phyloP scores from a whole-genome alignment of 1,140 invertebrate genomes.

The Oppia nitens region DNA sequence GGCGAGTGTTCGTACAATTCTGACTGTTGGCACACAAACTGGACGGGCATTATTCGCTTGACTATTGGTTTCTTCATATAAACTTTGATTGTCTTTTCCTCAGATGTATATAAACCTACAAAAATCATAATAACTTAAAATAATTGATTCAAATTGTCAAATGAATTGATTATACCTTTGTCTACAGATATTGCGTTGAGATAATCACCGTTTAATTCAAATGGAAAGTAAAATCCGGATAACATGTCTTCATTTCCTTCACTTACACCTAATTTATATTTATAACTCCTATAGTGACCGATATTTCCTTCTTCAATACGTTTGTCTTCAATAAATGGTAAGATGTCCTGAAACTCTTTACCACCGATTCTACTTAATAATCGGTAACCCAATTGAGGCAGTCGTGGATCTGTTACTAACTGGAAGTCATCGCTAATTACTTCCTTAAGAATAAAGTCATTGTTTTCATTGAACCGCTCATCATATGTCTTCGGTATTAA shows the following conservation, averaged over 20 bases:
- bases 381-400: constrained; percentile 9
- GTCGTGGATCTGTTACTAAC: constrained; percentile 3
- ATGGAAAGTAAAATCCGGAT: constrained; percentile 60
- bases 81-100: constrained; percentile 30
- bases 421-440: constrained; percentile 9
- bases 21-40: background rate
- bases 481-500: background rate
- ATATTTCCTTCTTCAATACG: background rate
- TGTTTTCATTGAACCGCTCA: background rate
- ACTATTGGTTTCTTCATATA: constrained; percentile 4
- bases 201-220: constrained; percentile 87
- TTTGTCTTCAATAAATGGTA: background rate
- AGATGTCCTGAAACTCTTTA: background rate
- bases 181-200: constrained; percentile 84
- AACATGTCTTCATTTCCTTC: constrained; percentile 71
- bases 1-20: background rate
- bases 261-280: constrained; percentile 65
- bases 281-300: constrained; percentile 29
- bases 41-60: constrained; percentile 6
- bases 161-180: constrained; percentile 56
- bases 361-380: constrained; percentile 4
- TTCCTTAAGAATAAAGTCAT: background rate
- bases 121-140: constrained; percentile 22
- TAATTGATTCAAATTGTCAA: constrained; percentile 18
- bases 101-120: constrained; percentile 38